Evolutionary conservation across 1,140 invertebrate genomes (phyloP).

Genomic region (Apis dorsata): DNA sequence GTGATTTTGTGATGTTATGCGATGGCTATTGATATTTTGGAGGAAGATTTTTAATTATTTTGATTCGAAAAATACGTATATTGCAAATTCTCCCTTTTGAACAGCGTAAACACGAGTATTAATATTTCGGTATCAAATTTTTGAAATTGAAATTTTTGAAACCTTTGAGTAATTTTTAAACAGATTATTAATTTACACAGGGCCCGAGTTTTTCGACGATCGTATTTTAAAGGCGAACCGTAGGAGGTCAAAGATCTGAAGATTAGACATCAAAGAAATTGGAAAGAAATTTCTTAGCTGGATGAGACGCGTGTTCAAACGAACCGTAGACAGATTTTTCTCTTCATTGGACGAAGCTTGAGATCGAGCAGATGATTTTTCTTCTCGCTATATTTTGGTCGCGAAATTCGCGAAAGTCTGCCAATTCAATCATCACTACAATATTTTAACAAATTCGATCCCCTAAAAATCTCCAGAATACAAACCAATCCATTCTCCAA

Average conservation of each 20-base stretch:
- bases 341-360: neutral
- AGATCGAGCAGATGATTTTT: neutral
- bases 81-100: no score
- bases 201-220: neutral
- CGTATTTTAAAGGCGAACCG: neutral
- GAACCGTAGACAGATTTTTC: neutral
- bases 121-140: no score
- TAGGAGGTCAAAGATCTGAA: neutral
- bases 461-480: no score
- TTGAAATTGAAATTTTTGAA: neutral
- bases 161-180: neutral
- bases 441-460: no score
- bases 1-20: neutral
- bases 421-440: no score
- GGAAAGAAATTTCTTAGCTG: neutral
- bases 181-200: neutral
- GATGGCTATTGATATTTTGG: neutral
- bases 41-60: no score
- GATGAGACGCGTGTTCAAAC: neutral
- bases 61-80: no score
- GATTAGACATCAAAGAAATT: conserved; percentile 3
- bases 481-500: no score
- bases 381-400: neutral
- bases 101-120: no score
- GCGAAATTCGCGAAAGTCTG: neutral